Percentiles rank a stretch among this genome's conserved stretches.
These are phyloP conservation scores for Hypsibius dujardini DNA, from an alignment of 1,140 invertebrate species.

Conservation along the genomic window DNA sequence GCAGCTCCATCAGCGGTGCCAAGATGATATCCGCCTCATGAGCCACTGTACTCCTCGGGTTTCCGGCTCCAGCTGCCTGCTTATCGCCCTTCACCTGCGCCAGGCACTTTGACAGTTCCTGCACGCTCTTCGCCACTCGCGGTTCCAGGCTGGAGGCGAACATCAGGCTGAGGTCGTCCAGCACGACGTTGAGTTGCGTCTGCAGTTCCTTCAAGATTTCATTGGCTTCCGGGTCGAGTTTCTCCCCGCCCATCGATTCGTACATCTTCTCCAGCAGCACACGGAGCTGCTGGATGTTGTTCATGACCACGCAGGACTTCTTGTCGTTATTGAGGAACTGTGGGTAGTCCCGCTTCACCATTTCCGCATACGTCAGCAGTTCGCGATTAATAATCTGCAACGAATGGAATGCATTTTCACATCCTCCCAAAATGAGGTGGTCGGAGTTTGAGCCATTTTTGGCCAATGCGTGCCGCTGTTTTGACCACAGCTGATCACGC, in stretches of 20 bases:
- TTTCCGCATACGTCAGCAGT: slow-evolving; percentile 87
- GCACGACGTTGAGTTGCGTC: slow-evolving; percentile 70
- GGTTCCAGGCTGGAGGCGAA: slow-evolving; percentile 81
- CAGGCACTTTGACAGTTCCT: slow-evolving; percentile 73
- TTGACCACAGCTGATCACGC: too few relatives aligned
- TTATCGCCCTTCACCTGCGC: slow-evolving; percentile 63
- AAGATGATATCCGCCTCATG: slow-evolving; percentile 87
- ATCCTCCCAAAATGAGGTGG: too few relatives aligned
- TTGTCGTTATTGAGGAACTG: slow-evolving; percentile 77
- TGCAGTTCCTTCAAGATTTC: slow-evolving; percentile 91
- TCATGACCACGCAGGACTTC: slow-evolving; percentile 96
- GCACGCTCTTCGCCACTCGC: slow-evolving; percentile 78
- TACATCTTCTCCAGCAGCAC: slow-evolving; percentile 99
- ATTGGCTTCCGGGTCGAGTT: slow-evolving; percentile 82
- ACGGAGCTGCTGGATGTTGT: slow-evolving; percentile 95
- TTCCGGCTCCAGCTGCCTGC: not conserved
- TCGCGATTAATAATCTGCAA: slow-evolving; percentile 86
- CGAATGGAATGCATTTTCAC: too few relatives aligned
- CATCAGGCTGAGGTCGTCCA: slow-evolving; percentile 83
- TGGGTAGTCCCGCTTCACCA: slow-evolving; percentile 90
- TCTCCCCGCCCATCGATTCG: slow-evolving; percentile 95
- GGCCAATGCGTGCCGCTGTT: too few relatives aligned
- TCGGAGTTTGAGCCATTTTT: too few relatives aligned
- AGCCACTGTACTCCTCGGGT: slow-evolving; percentile 47
- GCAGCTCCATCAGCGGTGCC: slow-evolving; percentile 85